Evolutionary conservation across 2,888 invertebrate genomes (phyloP), one percentile per base, ranked within the genome.

Genomic region (Sipha maydis): DNA sequence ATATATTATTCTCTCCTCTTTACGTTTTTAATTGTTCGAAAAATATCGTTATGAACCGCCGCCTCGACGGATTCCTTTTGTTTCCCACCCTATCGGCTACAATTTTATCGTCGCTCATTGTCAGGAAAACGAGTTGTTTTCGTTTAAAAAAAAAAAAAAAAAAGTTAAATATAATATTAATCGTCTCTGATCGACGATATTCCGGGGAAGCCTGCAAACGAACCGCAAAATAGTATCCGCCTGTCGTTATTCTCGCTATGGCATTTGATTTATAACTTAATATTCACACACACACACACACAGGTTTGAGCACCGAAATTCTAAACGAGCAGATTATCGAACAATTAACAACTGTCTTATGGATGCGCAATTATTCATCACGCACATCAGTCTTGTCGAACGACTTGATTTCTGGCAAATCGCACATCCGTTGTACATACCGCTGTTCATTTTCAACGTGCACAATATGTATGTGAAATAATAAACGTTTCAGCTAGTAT

Each of bases 21-120:
- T 41, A 69, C 38, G 56, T 82, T 82, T 86, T 82, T 80, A 83
- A 73, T 82, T 83, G 80, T 88, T 83, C 83, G 9, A 54, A 86
- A 86, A 80, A 80, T 79, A 79, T 75, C 85, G 75, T 85, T 82
- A 69, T 67, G 67, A 71, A 31, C 25, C 28, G 41, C 67, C 85
- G 31, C 79, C 54, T 34, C 21, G 79, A 56, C 38, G 28, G 38
- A 85, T 75, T 76, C 31, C 38, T 77, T 85, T 85, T 77, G 76
- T 77, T 61, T 77, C 56, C 76, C 80, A 7, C n/a, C 38, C 38
- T n/a, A 80, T 34, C 25, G 28, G n/a, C 48, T 48, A 11, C 31
- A 41, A 71, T 69, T 85, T 76, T 77, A 85, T 85, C 76, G 54
- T 54, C 78, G 34, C 76, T 56, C 84, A 85, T 77, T 76, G 76